Percentiles rank a stretch among this genome's conserved stretches.
These are phyloP conservation scores for Tenthredo notha DNA, from an alignment of 2,888 invertebrate genomes.

Conservation along the genomic window DNA sequence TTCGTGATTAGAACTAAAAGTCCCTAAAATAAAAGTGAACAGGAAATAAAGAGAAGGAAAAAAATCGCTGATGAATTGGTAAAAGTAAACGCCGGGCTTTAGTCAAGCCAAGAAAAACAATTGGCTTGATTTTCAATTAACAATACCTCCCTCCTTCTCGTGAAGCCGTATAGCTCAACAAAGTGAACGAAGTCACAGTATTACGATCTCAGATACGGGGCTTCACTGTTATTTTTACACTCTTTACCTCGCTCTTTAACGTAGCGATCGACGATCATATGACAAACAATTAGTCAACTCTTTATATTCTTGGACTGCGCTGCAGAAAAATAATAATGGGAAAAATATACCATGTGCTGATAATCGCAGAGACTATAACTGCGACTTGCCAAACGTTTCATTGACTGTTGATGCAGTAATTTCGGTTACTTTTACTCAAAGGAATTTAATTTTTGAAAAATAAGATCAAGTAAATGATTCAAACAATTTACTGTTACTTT, in stretches of 20 bases:
- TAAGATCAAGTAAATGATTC: background rate
- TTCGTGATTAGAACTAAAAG: background rate
- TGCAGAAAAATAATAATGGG: background rate
- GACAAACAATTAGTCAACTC: slow-evolving; percentile 47
- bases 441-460: background rate
- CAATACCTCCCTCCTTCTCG: background rate
- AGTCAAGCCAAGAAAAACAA: slow-evolving; percentile 34
- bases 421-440: background rate
- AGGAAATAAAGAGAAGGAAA: background rate
- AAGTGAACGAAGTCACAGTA: slow-evolving; percentile 7
- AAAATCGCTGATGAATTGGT: background rate
- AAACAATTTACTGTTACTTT: too few species aligned
- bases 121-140: slow-evolving; percentile 41
- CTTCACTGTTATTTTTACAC: slow-evolving; percentile 46
- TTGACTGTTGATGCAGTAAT: background rate
- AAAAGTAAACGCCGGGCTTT: background rate
- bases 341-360: background rate
- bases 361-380: background rate
- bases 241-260: background rate
- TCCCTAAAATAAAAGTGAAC: background rate
- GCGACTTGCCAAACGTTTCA: background rate
- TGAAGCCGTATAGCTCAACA: slow-evolving; percentile 14
- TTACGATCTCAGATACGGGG: slow-evolving; percentile 33
- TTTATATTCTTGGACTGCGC: background rate
- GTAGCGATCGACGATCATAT: background rate